These are phyloP conservation scores for Elachura formosa DNA, from an alignment of 2,113 vertebrate genomes.

Conservation along the genomic window DNA sequence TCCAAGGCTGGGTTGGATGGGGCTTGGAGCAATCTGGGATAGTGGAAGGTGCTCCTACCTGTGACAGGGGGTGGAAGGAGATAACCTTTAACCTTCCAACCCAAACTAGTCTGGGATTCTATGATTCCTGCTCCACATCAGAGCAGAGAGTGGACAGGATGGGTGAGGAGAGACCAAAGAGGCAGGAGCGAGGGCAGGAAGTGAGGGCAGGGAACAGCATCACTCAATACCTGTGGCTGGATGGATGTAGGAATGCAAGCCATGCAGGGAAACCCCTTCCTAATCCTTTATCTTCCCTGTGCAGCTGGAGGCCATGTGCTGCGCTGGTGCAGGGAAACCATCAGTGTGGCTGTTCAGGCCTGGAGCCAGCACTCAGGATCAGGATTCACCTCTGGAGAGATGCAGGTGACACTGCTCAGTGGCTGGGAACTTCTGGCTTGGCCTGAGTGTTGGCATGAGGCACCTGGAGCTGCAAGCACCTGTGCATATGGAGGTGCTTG, in stretches of 20 bases:
- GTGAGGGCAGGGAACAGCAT: rapidly evolving
- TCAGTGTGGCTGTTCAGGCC: too few species aligned
- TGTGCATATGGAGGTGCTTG: neutral
- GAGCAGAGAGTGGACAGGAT: neutral
- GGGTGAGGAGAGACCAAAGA: neutral
- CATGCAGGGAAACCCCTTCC: neutral
- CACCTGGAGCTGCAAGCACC: neutral
- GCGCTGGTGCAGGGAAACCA: neutral
- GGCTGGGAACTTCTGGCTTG: neutral
- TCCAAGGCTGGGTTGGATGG: rapidly evolving
- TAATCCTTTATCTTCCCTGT: neutral
- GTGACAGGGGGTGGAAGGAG: neutral
- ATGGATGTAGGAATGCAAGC: neutral
- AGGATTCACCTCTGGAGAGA: neutral
- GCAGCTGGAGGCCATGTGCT: rapidly evolving
- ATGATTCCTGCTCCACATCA: neutral
- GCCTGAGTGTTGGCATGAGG: neutral
- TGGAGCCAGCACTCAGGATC: neutral
- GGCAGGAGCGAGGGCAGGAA: rapidly evolving
- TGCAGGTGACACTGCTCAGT: neutral
- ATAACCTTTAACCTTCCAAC: neutral
- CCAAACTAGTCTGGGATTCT: neutral
- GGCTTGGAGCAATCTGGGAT: rapidly evolving
- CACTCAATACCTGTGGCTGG: rapidly evolving
- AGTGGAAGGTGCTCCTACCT: neutral